Evolutionary conservation across 2,888 invertebrate species (phyloP).

Genomic region (Thecophora atra): DNA sequence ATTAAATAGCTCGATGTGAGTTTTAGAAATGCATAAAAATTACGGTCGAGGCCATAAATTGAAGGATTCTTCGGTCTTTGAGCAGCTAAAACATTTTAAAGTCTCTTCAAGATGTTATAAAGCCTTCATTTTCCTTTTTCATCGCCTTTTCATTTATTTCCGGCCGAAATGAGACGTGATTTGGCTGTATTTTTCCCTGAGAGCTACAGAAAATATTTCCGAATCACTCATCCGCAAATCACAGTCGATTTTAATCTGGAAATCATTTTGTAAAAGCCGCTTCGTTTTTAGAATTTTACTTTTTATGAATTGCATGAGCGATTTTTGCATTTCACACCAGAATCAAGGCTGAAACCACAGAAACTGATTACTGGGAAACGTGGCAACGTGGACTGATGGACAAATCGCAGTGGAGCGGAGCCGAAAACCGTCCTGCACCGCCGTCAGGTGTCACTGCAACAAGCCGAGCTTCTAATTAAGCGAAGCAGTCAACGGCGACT

Average conservation of each 20-base stretch:
- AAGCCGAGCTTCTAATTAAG: conserved; percentile 1
- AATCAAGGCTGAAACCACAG: not conserved
- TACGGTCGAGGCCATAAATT: too few species aligned
- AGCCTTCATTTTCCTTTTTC: not conserved
- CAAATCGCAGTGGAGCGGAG: conserved; percentile 18
- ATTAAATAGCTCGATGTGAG: too few species aligned
- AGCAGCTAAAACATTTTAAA: too few species aligned
- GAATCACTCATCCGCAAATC: too few species aligned
- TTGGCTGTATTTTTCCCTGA: too few species aligned
- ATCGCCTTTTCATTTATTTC: not conserved
- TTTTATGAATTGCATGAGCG: not conserved
- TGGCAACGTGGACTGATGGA: not conserved
- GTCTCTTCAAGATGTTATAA: not conserved
- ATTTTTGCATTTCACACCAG: conserved; percentile 18
- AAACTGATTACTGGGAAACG: not conserved
- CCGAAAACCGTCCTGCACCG: not conserved
- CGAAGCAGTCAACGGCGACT: not conserved
- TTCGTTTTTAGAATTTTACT: not conserved
- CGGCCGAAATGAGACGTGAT: too few species aligned
- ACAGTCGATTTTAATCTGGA: too few species aligned
- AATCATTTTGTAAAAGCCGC: not conserved
- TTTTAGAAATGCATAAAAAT: too few species aligned
- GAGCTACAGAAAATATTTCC: not conserved
- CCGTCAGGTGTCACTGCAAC: not conserved
- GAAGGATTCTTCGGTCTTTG: too few species aligned